Base-by-base conservation (phyloP, 2,113 vertebrate genomes). In the Chlamydotis undulata region DNA sequence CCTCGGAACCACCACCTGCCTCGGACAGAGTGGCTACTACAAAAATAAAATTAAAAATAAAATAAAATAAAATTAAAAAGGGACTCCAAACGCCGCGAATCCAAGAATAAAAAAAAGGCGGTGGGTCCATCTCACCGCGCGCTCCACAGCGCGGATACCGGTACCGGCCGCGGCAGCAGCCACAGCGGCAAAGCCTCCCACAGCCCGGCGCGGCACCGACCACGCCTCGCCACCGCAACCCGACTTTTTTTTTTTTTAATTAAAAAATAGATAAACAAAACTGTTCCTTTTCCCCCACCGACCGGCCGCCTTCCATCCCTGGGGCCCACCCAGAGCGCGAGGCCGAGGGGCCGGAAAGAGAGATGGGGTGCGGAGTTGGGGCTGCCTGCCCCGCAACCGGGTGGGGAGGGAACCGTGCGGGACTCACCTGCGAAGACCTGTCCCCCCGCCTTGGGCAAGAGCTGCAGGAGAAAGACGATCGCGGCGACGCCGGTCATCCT, bases 381-480 rank as follows among this genome's bases (percentile, higher is more conserved):
- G 60, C 16, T 43, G 43, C 52, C 43, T 39, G 39, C 39, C 39
- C 39, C 39, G 39, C 39, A 39, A 10, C 39, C 39, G 39, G 39
- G 39, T 39, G 39, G 39, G 39, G 39, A 12, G 39, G 39, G 57
- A 61, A 39, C 29, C 7, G 39, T 78, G 52, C 57, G 67, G 35
- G 88, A 94, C 98, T 98, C 97, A 98, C 98, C 98, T 98, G 98
- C 97, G 92, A 98, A 98, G 89, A 97, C 96, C 94, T 98, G 98
- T 37, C 98, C 98, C 37, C 94, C n/a, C 90, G 94, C 96, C 78
- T 75, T 94, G 75, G 95, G 95, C 96, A 98, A 90, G 53, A 97
- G 97, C 78, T 97, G 97, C 94, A 98, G 96, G 67, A 97, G 96
- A 83, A 98, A 91, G 87, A 97, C 92, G 86, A 98, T 86, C 73